Evolutionary conservation across 2,113 vertebrate species (phyloP).

Genomic region (Cnemophilus loriae): DNA sequence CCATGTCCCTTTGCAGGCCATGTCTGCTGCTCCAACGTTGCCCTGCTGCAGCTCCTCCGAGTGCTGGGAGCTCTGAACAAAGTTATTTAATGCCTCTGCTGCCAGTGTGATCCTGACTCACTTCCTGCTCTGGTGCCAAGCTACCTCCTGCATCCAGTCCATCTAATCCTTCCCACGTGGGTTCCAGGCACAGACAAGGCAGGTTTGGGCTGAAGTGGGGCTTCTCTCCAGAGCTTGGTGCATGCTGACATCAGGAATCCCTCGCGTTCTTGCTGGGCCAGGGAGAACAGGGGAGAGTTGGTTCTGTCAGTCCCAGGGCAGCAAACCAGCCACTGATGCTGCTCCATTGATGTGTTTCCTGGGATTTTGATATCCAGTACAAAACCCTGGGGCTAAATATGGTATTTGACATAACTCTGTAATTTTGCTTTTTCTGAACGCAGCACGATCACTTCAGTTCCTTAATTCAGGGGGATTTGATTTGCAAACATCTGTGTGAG

Average conservation of each 20-base stretch:
- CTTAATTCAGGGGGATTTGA: not conserved
- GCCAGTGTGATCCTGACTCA: conserved; percentile 53
- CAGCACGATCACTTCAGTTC: not conserved
- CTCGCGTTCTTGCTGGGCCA: not conserved
- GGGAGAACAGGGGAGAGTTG: not conserved
- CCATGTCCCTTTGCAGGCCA: not conserved
- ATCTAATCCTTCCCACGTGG: not conserved
- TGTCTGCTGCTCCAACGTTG: not conserved
- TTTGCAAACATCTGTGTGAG: not conserved
- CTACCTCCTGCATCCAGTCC: conserved; percentile 40
- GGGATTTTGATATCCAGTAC: not conserved
- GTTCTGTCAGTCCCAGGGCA: not conserved
- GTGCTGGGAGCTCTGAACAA: conserved; percentile 23
- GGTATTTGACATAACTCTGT: not conserved
- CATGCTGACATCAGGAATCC: conserved; percentile 48
- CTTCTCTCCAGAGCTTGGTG: conserved; percentile 61
- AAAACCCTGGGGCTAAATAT: not conserved
- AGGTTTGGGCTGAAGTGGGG: conserved; percentile 1
- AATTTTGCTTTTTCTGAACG: not conserved
- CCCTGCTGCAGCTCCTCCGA: conserved; percentile 22
- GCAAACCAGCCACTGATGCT: not conserved
- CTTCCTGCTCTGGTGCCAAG: conserved; percentile 62
- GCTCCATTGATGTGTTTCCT: not conserved
- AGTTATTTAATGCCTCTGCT: not conserved
- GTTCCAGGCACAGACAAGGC: not conserved